These are phyloP conservation scores for Melanogrammus aeglefinus DNA, from an alignment of 2,797 vertebrate species.

Conservation along the genomic window DNA sequence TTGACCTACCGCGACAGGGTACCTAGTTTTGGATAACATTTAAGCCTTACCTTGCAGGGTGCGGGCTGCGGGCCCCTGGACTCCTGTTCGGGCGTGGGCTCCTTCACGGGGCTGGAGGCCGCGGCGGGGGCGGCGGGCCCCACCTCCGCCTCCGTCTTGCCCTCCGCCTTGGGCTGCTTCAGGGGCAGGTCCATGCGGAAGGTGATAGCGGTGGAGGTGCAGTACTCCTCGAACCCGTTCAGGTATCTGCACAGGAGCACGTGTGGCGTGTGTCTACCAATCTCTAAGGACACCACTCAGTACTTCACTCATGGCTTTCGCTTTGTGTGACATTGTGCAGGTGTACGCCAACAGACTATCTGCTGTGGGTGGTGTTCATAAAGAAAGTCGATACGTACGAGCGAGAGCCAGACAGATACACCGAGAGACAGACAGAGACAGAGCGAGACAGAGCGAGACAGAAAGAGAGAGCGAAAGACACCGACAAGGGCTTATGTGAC, in stretches of 20 bases:
- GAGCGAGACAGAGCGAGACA: too few species aligned
- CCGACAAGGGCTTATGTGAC: not conserved
- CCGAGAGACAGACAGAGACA: too few species aligned
- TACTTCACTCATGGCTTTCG: not conserved
- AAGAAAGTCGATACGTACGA: too few species aligned
- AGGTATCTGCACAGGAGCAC: constrained; percentile 69
- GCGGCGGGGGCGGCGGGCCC: constrained; percentile 22
- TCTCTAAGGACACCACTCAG: not conserved
- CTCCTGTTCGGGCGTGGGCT: constrained; percentile 51
- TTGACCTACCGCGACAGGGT: not conserved
- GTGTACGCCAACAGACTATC: not conserved
- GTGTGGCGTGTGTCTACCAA: not conserved
- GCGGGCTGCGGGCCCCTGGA: constrained; percentile 28
- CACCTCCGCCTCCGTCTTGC: constrained; percentile 52
- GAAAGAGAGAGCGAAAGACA: too few species aligned
- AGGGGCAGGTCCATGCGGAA: constrained; percentile 80
- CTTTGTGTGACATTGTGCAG: not conserved
- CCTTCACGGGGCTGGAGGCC: constrained; percentile 46
- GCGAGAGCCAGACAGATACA: too few species aligned
- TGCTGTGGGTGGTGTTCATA: not conserved
- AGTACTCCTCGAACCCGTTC: constrained; percentile 81
- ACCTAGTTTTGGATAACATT: not conserved
- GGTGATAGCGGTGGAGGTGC: constrained; percentile 75
- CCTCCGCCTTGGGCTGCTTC: constrained; percentile 65
- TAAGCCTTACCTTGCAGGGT: constrained; percentile 63